These are phyloP conservation scores for Oreochromis spilurus DNA, from an alignment of 2,113 vertebrate species.

Conservation along the genomic window DNA sequence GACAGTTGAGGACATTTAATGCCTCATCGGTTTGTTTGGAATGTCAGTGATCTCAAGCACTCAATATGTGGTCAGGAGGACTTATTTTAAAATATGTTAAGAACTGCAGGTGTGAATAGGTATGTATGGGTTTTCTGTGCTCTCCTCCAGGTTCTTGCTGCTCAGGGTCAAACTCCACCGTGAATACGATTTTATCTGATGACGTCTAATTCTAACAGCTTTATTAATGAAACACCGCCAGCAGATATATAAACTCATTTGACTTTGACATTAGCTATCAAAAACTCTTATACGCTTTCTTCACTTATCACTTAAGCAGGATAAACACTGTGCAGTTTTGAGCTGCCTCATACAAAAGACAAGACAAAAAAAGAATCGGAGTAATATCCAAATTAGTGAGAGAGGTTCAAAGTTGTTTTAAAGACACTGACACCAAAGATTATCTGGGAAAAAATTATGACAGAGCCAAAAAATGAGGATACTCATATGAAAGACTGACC, in stretches of 20 bases:
- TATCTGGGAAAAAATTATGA: neutral
- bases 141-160: neutral
- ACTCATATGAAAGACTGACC: neutral
- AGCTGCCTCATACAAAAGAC: neutral
- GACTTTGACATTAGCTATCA: neutral
- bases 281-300: neutral
- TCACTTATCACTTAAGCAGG: neutral
- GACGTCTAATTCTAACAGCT: neutral
- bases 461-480: rapidly evolving
- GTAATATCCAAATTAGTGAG: neutral
- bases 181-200: conserved; percentile 20
- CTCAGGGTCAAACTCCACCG: neutral
- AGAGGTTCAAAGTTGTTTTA: neutral
- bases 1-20: conserved; percentile 27
- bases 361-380: rapidly evolving
- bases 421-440: neutral
- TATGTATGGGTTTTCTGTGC: neutral
- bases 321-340: neutral
- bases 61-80: conserved; percentile 33
- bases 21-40: conserved; percentile 40
- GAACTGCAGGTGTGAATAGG: neutral
- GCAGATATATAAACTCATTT: neutral
- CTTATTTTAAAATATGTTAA: conserved; percentile 15
- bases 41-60: conserved; percentile 16
- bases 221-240: neutral